These are phyloP conservation scores for Dolichoris vasculosae DNA, from an alignment of 1,140 invertebrate species.

Conservation along the genomic window DNA sequence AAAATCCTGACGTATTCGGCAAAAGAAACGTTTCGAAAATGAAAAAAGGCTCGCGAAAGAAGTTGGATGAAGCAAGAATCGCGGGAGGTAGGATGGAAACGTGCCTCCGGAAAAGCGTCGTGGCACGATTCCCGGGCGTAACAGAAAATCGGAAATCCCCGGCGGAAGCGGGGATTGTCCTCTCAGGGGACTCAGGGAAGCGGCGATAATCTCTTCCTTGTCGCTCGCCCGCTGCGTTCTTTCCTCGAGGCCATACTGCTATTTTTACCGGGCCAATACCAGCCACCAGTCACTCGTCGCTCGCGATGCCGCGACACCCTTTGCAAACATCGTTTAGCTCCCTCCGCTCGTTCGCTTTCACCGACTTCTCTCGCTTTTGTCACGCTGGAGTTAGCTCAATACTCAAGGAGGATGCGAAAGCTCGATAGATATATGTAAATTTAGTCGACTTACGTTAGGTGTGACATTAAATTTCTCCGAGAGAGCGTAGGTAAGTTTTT, in stretches of 20 bases:
- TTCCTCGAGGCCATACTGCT: constrained; percentile 46
- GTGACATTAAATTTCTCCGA: constrained; percentile 12
- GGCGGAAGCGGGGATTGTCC: neutral
- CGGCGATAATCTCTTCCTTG: neutral
- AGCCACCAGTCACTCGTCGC: constrained; percentile 55
- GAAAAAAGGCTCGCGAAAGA: too few relatives aligned
- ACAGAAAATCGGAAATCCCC: constrained; percentile 36
- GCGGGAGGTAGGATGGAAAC: too few relatives aligned
- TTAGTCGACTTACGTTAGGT: constrained; percentile 14
- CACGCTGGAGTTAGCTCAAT: neutral
- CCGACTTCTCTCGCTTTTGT: neutral
- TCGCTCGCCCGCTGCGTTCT: constrained; percentile 1
- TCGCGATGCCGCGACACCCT: constrained; percentile 49
- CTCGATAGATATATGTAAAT: constrained; percentile 32
- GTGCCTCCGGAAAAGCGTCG: too few relatives aligned
- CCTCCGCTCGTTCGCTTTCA: neutral
- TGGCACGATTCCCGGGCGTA: neutral
- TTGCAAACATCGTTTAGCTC: constrained; percentile 55
- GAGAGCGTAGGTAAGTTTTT: neutral
- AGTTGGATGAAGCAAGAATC: too few relatives aligned
- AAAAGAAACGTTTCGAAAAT: too few relatives aligned
- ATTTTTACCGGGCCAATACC: constrained; percentile 57
- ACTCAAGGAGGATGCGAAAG: neutral
- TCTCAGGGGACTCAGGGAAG: neutral
- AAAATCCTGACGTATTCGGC: too few relatives aligned